Conservation (phyloP, 2,797 vertebrate genomes). For the Harpagifer antarcticus region DNA sequence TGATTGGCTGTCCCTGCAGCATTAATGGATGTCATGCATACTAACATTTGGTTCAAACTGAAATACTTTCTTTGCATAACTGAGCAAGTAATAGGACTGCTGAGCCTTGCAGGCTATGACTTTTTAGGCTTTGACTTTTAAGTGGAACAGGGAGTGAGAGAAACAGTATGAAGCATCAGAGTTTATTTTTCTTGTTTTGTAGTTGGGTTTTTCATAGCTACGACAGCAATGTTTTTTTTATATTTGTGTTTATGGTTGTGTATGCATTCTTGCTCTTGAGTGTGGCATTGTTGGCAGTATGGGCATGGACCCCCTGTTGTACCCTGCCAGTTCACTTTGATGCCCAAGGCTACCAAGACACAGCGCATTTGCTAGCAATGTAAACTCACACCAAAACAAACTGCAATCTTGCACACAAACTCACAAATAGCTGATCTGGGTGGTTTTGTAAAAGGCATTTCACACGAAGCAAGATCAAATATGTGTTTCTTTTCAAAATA, state of each 20-base stretch:
- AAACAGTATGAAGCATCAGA: neutral
- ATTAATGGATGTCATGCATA: slow-evolving; percentile 46
- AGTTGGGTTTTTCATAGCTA: slow-evolving; percentile 17
- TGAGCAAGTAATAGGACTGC: slow-evolving; percentile 26
- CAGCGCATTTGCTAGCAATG: slow-evolving; percentile 33
- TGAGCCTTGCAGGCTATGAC: slow-evolving; percentile 28
- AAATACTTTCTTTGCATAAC: slow-evolving; percentile 39
- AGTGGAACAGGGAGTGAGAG: slow-evolving; percentile 12
- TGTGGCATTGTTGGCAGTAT: slow-evolving; percentile 18
- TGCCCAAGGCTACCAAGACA: slow-evolving; percentile 42
- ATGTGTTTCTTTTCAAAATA: slow-evolving; percentile 24
- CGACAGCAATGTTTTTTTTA: slow-evolving; percentile 12
- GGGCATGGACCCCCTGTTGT: slow-evolving; percentile 30
- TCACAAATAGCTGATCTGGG: slow-evolving; percentile 23
- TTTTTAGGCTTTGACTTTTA: slow-evolving; percentile 11
- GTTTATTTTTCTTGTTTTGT: slow-evolving; percentile 19
- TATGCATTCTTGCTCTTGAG: neutral
- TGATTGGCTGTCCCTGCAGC: slow-evolving; percentile 33
- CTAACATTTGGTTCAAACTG: slow-evolving; percentile 41
- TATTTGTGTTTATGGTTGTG: slow-evolving; percentile 10
- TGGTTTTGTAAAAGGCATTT: slow-evolving; percentile 30
- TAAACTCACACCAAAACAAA: slow-evolving; percentile 5
- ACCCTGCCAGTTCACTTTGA: slow-evolving; percentile 44
- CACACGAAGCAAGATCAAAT: slow-evolving; percentile 34
- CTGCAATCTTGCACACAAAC: neutral